Evolutionary conservation across 2,797 vertebrate species (phyloP).

Genomic region (Choloepus didactylus): DNA sequence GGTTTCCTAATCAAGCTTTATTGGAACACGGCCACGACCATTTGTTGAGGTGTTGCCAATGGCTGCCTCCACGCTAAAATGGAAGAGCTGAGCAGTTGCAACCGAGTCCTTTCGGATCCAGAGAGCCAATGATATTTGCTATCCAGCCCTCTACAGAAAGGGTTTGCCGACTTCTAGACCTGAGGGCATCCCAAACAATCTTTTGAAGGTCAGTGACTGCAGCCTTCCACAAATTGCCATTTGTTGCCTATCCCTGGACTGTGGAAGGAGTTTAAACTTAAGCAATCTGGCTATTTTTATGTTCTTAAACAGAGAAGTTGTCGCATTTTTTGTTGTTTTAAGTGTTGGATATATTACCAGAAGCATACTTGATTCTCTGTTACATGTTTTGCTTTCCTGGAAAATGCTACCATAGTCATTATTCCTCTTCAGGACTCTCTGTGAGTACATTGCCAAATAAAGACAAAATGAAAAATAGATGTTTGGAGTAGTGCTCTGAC

Average conservation of each 20-base stretch:
- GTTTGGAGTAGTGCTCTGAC: neutral
- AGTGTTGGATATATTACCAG: slow-evolving; percentile 1
- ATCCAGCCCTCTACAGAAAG: neutral
- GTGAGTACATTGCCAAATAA: slow-evolving; percentile 45
- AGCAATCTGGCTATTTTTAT: neutral
- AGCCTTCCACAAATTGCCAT: neutral
- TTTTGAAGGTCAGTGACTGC: neutral
- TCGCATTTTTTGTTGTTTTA: slow-evolving; percentile 64
- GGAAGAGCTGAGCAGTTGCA: neutral
- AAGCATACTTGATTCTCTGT: slow-evolving; percentile 36
- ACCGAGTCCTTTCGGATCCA: neutral
- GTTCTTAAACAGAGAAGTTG: slow-evolving; percentile 13
- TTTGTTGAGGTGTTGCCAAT: neutral
- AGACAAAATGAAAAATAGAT: slow-evolving; percentile 24
- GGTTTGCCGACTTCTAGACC: neutral
- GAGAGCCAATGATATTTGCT: slow-evolving; percentile 24
- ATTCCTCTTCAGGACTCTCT: slow-evolving; percentile 49
- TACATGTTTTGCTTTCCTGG: slow-evolving; percentile 62
- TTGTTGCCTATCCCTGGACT: neutral
- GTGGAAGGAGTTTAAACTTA: neutral
- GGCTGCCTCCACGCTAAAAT: slow-evolving; percentile 7
- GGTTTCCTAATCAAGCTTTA: slow-evolving; percentile 34
- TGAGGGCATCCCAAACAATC: neutral
- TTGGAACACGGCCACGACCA: neutral
- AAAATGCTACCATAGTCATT: slow-evolving; percentile 19